Conservation (phyloP, 53 echinoderm and acorn worm genomes). For the Astropecten irregularis region DNA sequence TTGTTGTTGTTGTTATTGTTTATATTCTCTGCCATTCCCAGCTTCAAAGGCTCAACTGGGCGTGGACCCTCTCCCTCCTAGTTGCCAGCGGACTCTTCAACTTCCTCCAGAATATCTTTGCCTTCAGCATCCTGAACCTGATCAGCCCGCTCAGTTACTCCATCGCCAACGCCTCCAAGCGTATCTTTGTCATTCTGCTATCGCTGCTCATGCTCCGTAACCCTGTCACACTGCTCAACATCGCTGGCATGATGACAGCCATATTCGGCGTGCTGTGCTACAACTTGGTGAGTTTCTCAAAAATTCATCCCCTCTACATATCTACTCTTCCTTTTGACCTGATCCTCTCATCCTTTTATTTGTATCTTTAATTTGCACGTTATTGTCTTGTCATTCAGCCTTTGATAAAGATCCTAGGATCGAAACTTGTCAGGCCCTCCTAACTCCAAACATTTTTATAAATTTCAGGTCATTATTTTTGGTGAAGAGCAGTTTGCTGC, state of each 20-base stretch:
- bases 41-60: constrained; percentile 77
- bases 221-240: constrained; percentile 88
- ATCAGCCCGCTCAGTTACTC: constrained; percentile 95
- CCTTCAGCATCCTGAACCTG: constrained; percentile 91
- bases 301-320: no score
- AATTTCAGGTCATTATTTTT: no score
- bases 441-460: no score
- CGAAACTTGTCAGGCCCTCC: no score
- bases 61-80: constrained; percentile 70
- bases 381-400: no score
- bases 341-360: no score
- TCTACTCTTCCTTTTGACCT: no score
- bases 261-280: constrained; percentile 91
- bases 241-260: constrained; percentile 88
- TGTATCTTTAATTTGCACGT: no score
- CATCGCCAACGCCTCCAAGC: constrained; percentile 94
- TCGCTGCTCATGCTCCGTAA: constrained; percentile 91
- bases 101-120: constrained; percentile 96
- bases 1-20: neutral
- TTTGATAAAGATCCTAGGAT: no score
- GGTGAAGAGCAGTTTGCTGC: no score
- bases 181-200: constrained; percentile 82
- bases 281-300: constrained; percentile 72
- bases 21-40: constrained; percentile 25
- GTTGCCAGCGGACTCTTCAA: constrained; percentile 81